phyloP scores from a whole-genome alignment of 2,113 vertebrate species.

The Pomatostomus ruficeps region DNA sequence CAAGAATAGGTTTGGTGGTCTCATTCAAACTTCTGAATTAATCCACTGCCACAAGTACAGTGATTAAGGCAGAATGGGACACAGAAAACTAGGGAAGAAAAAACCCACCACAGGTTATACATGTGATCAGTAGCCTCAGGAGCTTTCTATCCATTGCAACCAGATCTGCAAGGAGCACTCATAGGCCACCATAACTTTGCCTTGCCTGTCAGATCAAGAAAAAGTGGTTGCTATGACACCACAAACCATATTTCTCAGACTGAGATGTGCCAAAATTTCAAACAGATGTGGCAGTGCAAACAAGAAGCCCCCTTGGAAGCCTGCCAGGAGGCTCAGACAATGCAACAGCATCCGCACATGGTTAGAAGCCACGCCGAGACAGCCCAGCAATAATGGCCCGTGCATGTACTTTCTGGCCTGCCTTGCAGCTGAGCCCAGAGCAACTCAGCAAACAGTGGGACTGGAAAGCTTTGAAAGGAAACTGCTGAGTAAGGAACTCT shows the following conservation, averaged over 20 bases:
- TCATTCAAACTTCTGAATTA: neutral
- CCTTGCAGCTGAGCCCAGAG: conserved; percentile 12
- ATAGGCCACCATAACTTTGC: neutral
- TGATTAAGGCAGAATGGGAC: neutral
- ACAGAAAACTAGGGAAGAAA: neutral
- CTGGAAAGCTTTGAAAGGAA: conserved; percentile 50
- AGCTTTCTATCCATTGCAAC: neutral
- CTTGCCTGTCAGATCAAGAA: conserved; percentile 28
- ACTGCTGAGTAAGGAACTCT: conserved; percentile 35
- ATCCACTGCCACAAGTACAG: neutral
- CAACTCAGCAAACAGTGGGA: conserved; percentile 24
- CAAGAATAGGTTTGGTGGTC: neutral
- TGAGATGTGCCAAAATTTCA: conserved; percentile 52
- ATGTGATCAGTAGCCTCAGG: neutral
- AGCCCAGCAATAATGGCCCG: neutral
- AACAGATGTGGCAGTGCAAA: conserved; percentile 58
- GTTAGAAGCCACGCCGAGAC: neutral
- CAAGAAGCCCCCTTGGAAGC: conserved; percentile 48
- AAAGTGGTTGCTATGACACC: conserved; percentile 37
- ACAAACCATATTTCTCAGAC: conserved; percentile 37
- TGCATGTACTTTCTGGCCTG: conserved; percentile 38
- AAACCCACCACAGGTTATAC: neutral
- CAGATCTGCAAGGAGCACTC: neutral
- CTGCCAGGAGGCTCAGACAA: conserved; percentile 26
- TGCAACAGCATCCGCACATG: neutral